Conservation (phyloP, 2,797 vertebrate species). For the Cottoperca gobio region DNA sequence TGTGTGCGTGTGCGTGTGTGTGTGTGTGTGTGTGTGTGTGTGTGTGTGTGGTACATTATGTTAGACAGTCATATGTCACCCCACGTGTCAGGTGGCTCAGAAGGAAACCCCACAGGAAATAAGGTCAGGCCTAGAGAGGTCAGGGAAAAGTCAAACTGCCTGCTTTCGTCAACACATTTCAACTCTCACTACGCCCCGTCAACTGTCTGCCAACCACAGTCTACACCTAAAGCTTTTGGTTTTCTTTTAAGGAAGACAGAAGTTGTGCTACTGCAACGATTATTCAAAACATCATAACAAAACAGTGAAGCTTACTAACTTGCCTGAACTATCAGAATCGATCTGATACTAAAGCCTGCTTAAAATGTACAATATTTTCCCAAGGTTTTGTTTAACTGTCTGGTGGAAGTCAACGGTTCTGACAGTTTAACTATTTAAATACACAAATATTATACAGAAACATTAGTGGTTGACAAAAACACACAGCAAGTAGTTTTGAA, state of each 20-base stretch:
- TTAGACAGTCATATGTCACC: slow-evolving; percentile 48
- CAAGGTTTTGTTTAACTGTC: not conserved
- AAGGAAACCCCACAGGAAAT: slow-evolving; percentile 69
- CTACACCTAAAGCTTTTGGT: slow-evolving; percentile 34
- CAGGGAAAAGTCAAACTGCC: slow-evolving; percentile 57
- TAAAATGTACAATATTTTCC: not conserved
- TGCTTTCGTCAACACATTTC: slow-evolving; percentile 47
- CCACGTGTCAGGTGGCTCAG: slow-evolving; percentile 64
- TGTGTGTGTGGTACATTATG: not conserved
- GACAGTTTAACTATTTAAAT: not conserved
- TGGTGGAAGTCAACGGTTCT: not conserved
- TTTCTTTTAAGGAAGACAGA: slow-evolving; percentile 16
- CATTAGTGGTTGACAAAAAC: slow-evolving; percentile 3
- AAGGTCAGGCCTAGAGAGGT: slow-evolving; percentile 51
- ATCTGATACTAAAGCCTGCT: not conserved
- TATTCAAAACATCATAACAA: slow-evolving; percentile 25
- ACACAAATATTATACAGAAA: not conserved
- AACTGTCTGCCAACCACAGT: slow-evolving; percentile 65
- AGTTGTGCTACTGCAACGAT: not conserved
- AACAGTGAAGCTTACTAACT: not conserved
- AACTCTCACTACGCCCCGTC: slow-evolving; percentile 42
- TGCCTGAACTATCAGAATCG: not conserved
- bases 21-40: slow-evolving; percentile 6
- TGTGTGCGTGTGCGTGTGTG: slow-evolving; percentile 13
- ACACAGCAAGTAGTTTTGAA: slow-evolving; percentile 3